A percentile compares a stretch with the other conserved stretches of the same genome.
phyloP scores from a whole-genome alignment of 2,888 invertebrate species.

The Brachyptera risi region DNA sequence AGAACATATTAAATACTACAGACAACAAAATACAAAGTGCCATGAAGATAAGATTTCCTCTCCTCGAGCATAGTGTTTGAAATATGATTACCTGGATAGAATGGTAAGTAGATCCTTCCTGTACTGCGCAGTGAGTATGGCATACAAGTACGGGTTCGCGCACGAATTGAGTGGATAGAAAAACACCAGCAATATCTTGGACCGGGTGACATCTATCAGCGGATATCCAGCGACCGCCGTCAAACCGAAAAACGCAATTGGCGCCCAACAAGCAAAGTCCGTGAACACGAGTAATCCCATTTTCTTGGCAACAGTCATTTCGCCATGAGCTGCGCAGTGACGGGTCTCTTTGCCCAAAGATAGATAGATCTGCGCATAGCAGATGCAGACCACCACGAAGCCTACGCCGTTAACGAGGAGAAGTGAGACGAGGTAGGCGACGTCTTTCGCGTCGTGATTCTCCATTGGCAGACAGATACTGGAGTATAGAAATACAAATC shows the following conservation, averaged over 20 bases:
- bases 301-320: conserved; percentile 77
- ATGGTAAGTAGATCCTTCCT: conserved; percentile 67
- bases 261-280: conserved; percentile 80
- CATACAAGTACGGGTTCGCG: conserved; percentile 90
- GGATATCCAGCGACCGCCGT: conserved; percentile 82
- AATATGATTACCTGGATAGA: conserved; percentile 60
- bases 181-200: conserved; percentile 79
- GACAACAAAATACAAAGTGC: neutral
- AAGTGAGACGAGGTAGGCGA: conserved; percentile 67
- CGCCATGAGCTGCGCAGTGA: conserved; percentile 49
- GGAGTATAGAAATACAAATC: no score
- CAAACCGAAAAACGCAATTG: conserved; percentile 83
- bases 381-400: conserved; percentile 77
- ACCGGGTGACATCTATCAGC: conserved; percentile 74
- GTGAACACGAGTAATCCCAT: conserved; percentile 88
- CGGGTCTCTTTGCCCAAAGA: conserved; percentile 70
- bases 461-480: conserved; percentile 89
- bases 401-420: conserved; percentile 74
- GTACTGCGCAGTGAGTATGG: conserved; percentile 83
- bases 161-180: conserved; percentile 90
- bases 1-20: neutral
- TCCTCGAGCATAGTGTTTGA: neutral
- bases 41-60: neutral
- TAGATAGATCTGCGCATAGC: conserved; percentile 82
- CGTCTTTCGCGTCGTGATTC: conserved; percentile 62